A percentile compares a stretch with the other conserved stretches of the same genome.
Evolutionary conservation across 2,888 invertebrate genomes (phyloP).

Genomic region (Cryptus viduatorius): DNA sequence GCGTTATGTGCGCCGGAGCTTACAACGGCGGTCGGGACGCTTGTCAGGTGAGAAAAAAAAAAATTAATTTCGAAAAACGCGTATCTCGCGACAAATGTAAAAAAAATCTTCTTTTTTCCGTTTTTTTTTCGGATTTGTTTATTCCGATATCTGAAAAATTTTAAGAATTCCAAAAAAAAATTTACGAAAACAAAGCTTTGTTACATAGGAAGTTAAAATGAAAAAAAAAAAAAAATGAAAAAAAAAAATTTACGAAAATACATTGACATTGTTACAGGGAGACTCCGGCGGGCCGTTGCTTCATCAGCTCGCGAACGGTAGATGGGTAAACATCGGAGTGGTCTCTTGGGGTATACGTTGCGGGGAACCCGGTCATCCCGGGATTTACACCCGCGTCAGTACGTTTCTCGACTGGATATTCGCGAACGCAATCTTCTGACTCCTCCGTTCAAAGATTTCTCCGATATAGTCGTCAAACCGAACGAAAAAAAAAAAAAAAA

Average conservation of each 20-base stretch:
- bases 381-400: conserved; percentile 92
- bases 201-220: background rate
- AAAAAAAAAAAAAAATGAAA: conserved; percentile 6
- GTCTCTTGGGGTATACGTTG: conserved; percentile 95
- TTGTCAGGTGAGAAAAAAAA: conserved; percentile 88
- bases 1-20: conserved; percentile 91
- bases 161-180: too few species aligned
- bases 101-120: too few species aligned
- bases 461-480: background rate
- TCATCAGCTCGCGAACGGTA: conserved; percentile 90
- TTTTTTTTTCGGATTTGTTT: too few species aligned
- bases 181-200: too few species aligned
- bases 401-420: conserved; percentile 91
- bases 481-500: background rate
- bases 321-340: conserved; percentile 92
- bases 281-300: conserved; percentile 95
- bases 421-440: conserved; percentile 86
- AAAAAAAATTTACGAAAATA: conserved; percentile 2
- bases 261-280: conserved; percentile 86
- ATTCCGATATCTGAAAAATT: too few species aligned
- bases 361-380: conserved; percentile 91
- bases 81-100: background rate
- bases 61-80: background rate
- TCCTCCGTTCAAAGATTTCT: background rate
- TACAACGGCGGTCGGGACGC: conserved; percentile 92